phyloP scores from a whole-genome alignment of 2,113 vertebrate genomes.

The Oncorhynchus gorbuscha region DNA sequence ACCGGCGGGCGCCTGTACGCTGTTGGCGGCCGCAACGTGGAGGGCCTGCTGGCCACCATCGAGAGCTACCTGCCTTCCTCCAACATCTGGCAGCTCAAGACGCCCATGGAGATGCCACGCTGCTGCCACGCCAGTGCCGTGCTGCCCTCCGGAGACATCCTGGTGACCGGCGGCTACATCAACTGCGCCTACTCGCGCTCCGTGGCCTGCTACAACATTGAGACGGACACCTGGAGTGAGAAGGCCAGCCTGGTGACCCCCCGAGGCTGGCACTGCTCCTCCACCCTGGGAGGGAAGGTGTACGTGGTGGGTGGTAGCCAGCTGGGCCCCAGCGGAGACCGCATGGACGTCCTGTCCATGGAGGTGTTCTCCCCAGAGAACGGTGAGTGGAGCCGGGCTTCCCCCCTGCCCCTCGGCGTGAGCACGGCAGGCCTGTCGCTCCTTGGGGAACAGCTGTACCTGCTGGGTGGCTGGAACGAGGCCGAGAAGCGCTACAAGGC shows the following conservation, averaged over 20 bases:
- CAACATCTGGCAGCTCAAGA: conserved; percentile 79
- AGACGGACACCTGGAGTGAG: conserved; percentile 73
- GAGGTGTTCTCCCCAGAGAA: conserved; percentile 74
- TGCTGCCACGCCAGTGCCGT: conserved; percentile 82
- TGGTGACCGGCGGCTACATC: conserved; percentile 80
- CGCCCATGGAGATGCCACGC: conserved; percentile 77
- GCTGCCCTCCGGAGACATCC: conserved; percentile 72
- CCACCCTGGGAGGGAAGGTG: conserved; percentile 60
- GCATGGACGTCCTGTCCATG: conserved; percentile 75
- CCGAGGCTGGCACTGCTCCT: conserved; percentile 80
- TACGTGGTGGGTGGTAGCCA: conserved; percentile 83
- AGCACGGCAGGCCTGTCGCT: conserved; percentile 79
- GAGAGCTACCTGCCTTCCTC: conserved; percentile 81
- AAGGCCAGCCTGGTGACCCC: conserved; percentile 69
- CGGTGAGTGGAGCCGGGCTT: conserved; percentile 68
- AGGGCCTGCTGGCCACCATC: conserved; percentile 73
- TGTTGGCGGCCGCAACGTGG: conserved; percentile 76
- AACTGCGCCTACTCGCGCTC: conserved; percentile 81
- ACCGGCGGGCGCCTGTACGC: conserved; percentile 78
- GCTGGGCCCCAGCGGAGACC: conserved; percentile 75
- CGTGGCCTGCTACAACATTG: conserved; percentile 69
- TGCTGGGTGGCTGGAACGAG: conserved; percentile 83
- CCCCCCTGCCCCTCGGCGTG: conserved; percentile 72
- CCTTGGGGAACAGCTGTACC: conserved; percentile 67
- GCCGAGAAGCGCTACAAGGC: conserved; percentile 80